Evolutionary conservation across 2,113 vertebrate species (phyloP), one percentile per base, ranked within the genome.

Genomic region (Edolisoma coerulescens): DNA sequence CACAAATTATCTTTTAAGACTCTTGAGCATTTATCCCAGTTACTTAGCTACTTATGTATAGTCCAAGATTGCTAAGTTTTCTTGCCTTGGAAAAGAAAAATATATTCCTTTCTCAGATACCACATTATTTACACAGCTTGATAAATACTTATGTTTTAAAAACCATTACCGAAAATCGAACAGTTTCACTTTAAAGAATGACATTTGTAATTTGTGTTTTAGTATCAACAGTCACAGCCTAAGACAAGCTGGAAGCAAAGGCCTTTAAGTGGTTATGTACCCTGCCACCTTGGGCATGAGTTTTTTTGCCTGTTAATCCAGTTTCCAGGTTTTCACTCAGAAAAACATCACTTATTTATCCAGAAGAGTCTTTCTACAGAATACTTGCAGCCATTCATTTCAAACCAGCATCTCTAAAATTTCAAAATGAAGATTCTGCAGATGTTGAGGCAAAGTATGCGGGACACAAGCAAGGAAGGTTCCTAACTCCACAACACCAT

Each of bases 221-320:
- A 69, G 11, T 45, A 61, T 60, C 41, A 93, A 41, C 18, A 42
- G 42, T 33, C 41, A 84, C 18, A 90, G 63, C 24, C 41, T 24
- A 75, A 44, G 24, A 75, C 41, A 71, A 76, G 19, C 7, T 89
- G 42, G 59, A 77, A 74, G 50, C 12, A 89, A 69, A 67, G 71
- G 54, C 13, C 13, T 79, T 22, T 13, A 78, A 74, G 23, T 9
- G 18, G 12, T 35, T 69, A 42, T 0, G 10, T 50, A 83, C 16
- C 7, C 17, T 64, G 19, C 6, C 4, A 10, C 23, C 47, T 30
- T 32, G 16, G 24, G 33, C 44, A 85, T 0, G 0, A 76, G 14
- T 30, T 49, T 22, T 73, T 87, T 61, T 87, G 50, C 11, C 45
- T 75, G 33, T 47, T 76, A 44, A 65, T 53, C 9, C 2, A 1